Base-by-base conservation (phyloP, 2,888 invertebrate species). In the Dexiosoma caninum region DNA sequence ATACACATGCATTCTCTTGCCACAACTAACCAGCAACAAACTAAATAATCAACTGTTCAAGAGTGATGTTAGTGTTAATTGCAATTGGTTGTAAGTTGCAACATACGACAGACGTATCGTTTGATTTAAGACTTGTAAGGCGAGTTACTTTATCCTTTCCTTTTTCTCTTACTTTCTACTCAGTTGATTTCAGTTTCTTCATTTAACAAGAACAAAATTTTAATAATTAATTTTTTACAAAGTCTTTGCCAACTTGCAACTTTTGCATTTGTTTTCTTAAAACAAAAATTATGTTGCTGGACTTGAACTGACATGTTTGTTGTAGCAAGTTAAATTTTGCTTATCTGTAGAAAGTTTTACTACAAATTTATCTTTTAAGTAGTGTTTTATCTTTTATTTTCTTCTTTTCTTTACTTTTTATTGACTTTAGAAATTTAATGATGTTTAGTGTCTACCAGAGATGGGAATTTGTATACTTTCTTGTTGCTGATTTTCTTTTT, bases 181-280 rank as follows among this genome's bases (percentile, higher is more conserved):
- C 1, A 49, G 16, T 27, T 27, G 9, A 8, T 66, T 75, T 55
- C 35, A 55, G 51, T 32, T 60, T 62, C 10, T 59, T 62, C 42
- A 74, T 55, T 59, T 59, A n/a, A 30, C 37, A 23, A 53, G 12
- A 57, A 60, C 27, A 46, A 55, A 30, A 60, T 66, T 71, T 71
- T 76, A 80, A 80, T 80, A 80, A 80, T 80, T 80, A 80, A 80
- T 80, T 80, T 69, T 70, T 19, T 35, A 46, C 75, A 80, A 80
- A 80, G 60, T 80, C 60, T 71, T 79, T 64, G 59, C 51, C 23
- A 67, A 67, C 53, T 62, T 60, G 35, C 44, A 69, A 49, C 46
- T 72, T 44, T 35, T 53, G 44, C 35, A 19, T 4, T 62, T 42
- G 44, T 27, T 27, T 53, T 51, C 2, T 60, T 9, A n/a, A 10